phyloP scores from a whole-genome alignment of 2,888 invertebrate genomes.

The Pristionchus arcanus region DNA sequence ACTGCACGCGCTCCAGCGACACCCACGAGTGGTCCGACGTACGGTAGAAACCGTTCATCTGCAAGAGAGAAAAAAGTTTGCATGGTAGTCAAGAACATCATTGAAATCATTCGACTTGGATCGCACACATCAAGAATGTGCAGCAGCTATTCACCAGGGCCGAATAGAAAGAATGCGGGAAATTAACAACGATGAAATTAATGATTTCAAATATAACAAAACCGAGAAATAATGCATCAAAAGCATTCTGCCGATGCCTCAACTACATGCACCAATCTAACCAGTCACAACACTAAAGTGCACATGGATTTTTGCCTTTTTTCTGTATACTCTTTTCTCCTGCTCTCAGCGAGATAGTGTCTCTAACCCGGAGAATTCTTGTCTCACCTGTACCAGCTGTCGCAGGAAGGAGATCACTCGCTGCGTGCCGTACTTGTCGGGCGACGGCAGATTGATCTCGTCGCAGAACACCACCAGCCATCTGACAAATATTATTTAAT shows the following conservation, averaged over 20 bases:
- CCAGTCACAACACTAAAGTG: too few species aligned
- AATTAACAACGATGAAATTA: too few species aligned
- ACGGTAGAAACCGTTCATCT: conserved; percentile 87
- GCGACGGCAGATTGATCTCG: conserved; percentile 99
- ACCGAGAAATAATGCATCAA: too few species aligned
- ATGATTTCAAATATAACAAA: too few species aligned
- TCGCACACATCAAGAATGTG: neutral
- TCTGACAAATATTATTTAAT: conserved; percentile 64
- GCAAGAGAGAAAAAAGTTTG: too few species aligned
- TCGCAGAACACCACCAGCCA: conserved; percentile 99
- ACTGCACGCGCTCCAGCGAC: conserved; percentile 96
- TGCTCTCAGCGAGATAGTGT: neutral
- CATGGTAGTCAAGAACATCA: too few species aligned
- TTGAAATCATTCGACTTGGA: too few species aligned
- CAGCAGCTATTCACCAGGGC: neutral
- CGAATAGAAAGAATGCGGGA: too few species aligned
- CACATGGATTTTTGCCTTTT: too few species aligned
- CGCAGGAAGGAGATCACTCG: conserved; percentile 98
- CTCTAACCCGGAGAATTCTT: neutral
- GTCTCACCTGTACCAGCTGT: conserved; percentile 91
- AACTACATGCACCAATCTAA: too few species aligned
- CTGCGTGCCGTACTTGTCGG: conserved; percentile 91
- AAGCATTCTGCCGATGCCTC: too few species aligned
- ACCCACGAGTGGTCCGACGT: conserved; percentile 97
- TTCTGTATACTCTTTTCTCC: neutral